Evolutionary conservation across 1,140 invertebrate genomes (phyloP).

Genomic region (Phocides pigmalion): DNA sequence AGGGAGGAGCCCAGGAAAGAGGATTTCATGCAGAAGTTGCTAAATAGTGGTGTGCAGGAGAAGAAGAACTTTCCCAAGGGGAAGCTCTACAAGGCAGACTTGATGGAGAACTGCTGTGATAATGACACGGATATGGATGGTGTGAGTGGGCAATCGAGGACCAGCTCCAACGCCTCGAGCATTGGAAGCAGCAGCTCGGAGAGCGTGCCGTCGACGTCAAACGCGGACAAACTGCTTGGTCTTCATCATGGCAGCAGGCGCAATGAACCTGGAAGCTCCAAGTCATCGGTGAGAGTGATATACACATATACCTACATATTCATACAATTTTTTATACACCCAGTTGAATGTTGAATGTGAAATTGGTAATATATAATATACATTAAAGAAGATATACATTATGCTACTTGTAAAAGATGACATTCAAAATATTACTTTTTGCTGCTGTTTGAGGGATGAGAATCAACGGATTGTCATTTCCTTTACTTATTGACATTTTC

Average conservation of each 20-base stretch:
- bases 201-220: slow-evolving; percentile 71
- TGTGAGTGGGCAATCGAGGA: slow-evolving; percentile 52
- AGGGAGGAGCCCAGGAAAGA: slow-evolving; percentile 49
- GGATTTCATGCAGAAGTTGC: slow-evolving; percentile 72
- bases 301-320: too few species aligned
- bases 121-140: slow-evolving; percentile 54
- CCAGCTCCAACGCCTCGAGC: slow-evolving; percentile 68
- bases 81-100: slow-evolving; percentile 68
- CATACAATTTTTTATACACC: too few species aligned
- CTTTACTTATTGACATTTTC: too few species aligned
- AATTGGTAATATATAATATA: too few species aligned
- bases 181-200: slow-evolving; percentile 64
- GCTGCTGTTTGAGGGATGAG: too few species aligned
- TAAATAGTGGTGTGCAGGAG: slow-evolving; percentile 63
- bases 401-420: too few species aligned
- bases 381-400: too few species aligned
- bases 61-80: slow-evolving; percentile 75
- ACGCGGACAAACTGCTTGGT: slow-evolving; percentile 70
- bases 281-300: slow-evolving; percentile 52
- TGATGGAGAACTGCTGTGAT: slow-evolving; percentile 53
- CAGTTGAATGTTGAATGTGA: too few species aligned
- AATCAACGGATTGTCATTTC: too few species aligned
- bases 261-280: slow-evolving; percentile 51
- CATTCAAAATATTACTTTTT: too few species aligned
- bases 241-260: slow-evolving; percentile 54